A percentile compares a stretch with the other conserved stretches of the same genome.
Evolutionary conservation across 2,888 invertebrate species (phyloP).

Genomic region (Taenaris catops): DNA sequence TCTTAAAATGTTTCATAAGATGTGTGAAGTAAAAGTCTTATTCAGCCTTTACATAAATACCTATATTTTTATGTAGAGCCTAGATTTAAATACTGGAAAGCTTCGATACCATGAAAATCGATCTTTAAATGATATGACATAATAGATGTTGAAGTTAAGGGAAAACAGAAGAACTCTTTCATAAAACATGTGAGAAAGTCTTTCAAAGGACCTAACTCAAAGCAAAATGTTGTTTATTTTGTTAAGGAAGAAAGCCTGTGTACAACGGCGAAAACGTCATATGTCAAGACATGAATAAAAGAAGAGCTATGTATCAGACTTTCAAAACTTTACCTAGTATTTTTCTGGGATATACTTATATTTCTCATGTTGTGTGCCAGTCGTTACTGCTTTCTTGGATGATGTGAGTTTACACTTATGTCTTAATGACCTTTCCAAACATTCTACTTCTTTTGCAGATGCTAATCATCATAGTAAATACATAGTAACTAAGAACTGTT

Average conservation of each 20-base stretch:
- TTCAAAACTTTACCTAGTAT: constrained; percentile 67
- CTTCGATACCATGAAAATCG: no score
- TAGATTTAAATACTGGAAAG: no score
- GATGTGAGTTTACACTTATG: not conserved
- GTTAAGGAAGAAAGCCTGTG: constrained; percentile 73
- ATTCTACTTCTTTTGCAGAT: no score
- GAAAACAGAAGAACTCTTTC: constrained; percentile 54
- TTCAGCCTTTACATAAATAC: no score
- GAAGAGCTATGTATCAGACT: constrained; percentile 74
- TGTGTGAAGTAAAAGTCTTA: constrained; percentile 19
- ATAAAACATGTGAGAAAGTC: constrained; percentile 67
- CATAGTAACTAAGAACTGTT: no score
- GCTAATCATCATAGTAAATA: no score
- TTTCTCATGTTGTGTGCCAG: constrained; percentile 40
- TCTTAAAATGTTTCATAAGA: constrained; percentile 62
- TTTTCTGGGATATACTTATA: constrained; percentile 58
- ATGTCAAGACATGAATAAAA: constrained; percentile 78
- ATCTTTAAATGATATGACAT: no score
- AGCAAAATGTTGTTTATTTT: constrained; percentile 77
- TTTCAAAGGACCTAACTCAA: constrained; percentile 74
- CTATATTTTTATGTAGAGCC: no score
- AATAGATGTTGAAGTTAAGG: no score
- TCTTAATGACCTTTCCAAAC: constrained; percentile 1
- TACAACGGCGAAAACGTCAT: constrained; percentile 67
- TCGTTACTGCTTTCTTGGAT: constrained; percentile 11